Evolutionary conservation across 2,113 vertebrate species (phyloP).

Genomic region (Notothenia coriiceps): DNA sequence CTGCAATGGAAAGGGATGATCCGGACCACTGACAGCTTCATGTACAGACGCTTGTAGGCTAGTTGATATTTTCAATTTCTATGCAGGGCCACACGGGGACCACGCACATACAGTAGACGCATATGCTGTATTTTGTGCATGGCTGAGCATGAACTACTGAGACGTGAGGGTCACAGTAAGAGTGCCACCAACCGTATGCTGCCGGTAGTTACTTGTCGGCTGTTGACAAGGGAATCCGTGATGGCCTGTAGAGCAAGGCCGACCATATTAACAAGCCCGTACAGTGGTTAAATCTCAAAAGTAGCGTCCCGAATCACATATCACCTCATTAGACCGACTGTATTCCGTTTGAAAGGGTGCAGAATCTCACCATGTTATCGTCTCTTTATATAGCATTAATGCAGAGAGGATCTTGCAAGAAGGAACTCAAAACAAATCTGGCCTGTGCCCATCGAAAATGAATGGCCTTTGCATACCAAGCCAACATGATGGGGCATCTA

Average conservation of each 20-base stretch:
- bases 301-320: conserved; percentile 5
- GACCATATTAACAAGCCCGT: conserved; percentile 38
- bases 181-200: conserved; percentile 65
- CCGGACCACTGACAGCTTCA: conserved; percentile 36
- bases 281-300: neutral
- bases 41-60: neutral
- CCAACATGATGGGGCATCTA: conserved; percentile 7
- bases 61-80: neutral
- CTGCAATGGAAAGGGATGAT: conserved; percentile 13
- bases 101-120: conserved; percentile 1
- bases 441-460: conserved; percentile 23
- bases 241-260: conserved; percentile 68
- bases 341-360: neutral
- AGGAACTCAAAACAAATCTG: conserved; percentile 39
- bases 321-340: neutral
- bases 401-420: conserved; percentile 12
- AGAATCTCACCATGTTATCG: neutral
- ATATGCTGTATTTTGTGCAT: conserved; percentile 53
- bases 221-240: conserved; percentile 68
- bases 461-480: conserved; percentile 32
- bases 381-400: neutral
- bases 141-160: conserved; percentile 57
- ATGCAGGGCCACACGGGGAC: neutral
- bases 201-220: conserved; percentile 60
- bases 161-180: conserved; percentile 65